Evolutionary conservation across 2,888 invertebrate species (phyloP).

Genomic region (Drosophila neonasuta): DNA sequence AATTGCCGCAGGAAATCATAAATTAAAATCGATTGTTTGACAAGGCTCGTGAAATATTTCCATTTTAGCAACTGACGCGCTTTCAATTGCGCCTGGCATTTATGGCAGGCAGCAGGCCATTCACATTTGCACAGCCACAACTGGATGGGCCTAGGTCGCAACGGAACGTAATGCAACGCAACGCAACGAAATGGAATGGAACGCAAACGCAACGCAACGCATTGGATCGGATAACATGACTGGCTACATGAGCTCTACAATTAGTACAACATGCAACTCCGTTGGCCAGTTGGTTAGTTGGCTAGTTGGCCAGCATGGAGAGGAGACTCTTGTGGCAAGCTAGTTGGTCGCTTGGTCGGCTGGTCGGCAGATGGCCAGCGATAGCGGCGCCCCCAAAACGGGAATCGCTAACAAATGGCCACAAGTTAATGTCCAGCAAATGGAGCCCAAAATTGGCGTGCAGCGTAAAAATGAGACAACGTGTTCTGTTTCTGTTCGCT

Average conservation of each 20-base stretch:
- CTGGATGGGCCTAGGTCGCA: slow-evolving; percentile 9
- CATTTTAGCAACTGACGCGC: slow-evolving; percentile 50
- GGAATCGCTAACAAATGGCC: slow-evolving; percentile 67
- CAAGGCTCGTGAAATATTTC: slow-evolving; percentile 70
- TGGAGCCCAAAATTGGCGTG: slow-evolving; percentile 73
- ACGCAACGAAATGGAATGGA: background rate
- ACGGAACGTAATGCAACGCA: background rate
- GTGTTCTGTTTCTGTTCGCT: slow-evolving; percentile 49
- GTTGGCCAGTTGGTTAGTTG: slow-evolving; percentile 11
- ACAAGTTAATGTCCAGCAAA: slow-evolving; percentile 61
- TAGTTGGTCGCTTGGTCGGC: too few species aligned
- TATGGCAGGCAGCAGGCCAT: slow-evolving; percentile 45
- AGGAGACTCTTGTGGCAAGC: slow-evolving; percentile 10
- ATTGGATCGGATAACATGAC: slow-evolving; percentile 57
- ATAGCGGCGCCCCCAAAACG: slow-evolving; percentile 62
- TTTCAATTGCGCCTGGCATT: slow-evolving; percentile 42
- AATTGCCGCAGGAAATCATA: slow-evolving; percentile 78
- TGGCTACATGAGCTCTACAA: slow-evolving; percentile 62
- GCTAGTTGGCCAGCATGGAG: background rate
- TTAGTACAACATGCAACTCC: slow-evolving; percentile 71
- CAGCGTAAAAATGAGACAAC: slow-evolving; percentile 77
- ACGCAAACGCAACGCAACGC: background rate
- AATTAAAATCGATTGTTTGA: slow-evolving; percentile 79
- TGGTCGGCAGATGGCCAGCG: slow-evolving; percentile 48
- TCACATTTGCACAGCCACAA: slow-evolving; percentile 52